Base-by-base conservation (phyloP, 2,113 vertebrate genomes). In the Spea multiplicata region DNA sequence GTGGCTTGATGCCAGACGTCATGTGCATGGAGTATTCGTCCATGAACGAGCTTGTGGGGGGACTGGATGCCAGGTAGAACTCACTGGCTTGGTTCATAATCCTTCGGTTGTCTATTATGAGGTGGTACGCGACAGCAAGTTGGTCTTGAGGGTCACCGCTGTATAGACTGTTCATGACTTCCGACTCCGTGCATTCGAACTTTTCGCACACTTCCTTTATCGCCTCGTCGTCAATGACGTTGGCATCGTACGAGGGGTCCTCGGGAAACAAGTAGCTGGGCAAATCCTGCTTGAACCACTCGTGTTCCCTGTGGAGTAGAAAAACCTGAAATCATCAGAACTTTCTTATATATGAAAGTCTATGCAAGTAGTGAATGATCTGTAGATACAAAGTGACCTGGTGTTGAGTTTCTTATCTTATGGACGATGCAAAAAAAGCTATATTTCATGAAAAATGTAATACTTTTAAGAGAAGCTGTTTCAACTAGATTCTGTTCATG, bases 11-110 rank as follows among this genome's bases (percentile, higher is more conserved):
- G n/a, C 96, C 95, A 0, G 94, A 95, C 2, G 95, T 96, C 74
- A 98, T 91, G 44, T 90, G 93, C 94, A 96, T 90, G 75, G 88
- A 0, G 55, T 93, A 95, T 61, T 99, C 97, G 0, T 99, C 97
- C 83, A 99, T 98, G 81, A 99, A 99, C 55, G 97, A 97, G 84
- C 95, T 90, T 0, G 94, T 95, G 0, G 96, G 97, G 0, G 97
- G 97, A 85, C 97, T 99, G 82, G 97, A 98, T 74, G 97, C 97
- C 14, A 99, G 90, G 91, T 99, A 99, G 92, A 99, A 99, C 89
- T 99, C 97, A 4, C 95, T 99, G 88, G 97, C 97, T 86, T 99
- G 96, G 85, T 97, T 98, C 97, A 99, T 99, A 88, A 99, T 99
- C 84, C 97, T 93, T 3, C 97, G 93, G 86, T 98, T 99, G 90